Percentiles rank a stretch among this genome's conserved stretches.
Conservation (phyloP, 2,797 vertebrate genomes). For the Danio jaintianensis region DNA sequence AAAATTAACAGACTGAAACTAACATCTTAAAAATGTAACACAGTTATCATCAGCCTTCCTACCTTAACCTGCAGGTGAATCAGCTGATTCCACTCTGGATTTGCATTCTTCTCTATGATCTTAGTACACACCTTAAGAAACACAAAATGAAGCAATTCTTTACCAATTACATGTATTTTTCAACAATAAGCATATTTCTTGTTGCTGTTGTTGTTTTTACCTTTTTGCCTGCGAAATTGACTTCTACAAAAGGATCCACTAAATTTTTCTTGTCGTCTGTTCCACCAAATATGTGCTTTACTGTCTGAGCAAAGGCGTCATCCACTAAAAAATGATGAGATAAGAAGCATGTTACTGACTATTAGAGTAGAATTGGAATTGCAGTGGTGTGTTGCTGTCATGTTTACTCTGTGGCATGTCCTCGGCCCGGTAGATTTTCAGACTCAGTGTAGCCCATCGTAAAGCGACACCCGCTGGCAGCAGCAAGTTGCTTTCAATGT, state of each 20-base stretch:
- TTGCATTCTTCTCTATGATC: slow-evolving; percentile 88
- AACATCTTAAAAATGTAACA: no score
- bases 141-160: neutral
- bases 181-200: neutral
- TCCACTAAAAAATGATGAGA: slow-evolving; percentile 78
- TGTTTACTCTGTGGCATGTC: slow-evolving; percentile 94
- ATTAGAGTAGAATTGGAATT: neutral
- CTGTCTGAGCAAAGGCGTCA: slow-evolving; percentile 85
- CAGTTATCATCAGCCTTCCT: slow-evolving; percentile 36
- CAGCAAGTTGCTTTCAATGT: slow-evolving; percentile 93
- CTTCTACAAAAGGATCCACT: slow-evolving; percentile 89
- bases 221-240: slow-evolving; percentile 89
- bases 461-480: slow-evolving; percentile 89
- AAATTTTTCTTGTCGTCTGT: slow-evolving; percentile 87
- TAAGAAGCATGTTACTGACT: neutral
- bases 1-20: no score
- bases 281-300: slow-evolving; percentile 87
- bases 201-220: slow-evolving; percentile 65
- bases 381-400: neutral
- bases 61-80: slow-evolving; percentile 88
- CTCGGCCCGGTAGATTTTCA: slow-evolving; percentile 95
- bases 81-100: slow-evolving; percentile 89
- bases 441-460: slow-evolving; percentile 86
- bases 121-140: slow-evolving; percentile 81
- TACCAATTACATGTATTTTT: neutral